Evolutionary conservation across 2,113 vertebrate species (phyloP), one percentile per base, ranked within the genome.

Genomic region (Xenus cinereus): DNA sequence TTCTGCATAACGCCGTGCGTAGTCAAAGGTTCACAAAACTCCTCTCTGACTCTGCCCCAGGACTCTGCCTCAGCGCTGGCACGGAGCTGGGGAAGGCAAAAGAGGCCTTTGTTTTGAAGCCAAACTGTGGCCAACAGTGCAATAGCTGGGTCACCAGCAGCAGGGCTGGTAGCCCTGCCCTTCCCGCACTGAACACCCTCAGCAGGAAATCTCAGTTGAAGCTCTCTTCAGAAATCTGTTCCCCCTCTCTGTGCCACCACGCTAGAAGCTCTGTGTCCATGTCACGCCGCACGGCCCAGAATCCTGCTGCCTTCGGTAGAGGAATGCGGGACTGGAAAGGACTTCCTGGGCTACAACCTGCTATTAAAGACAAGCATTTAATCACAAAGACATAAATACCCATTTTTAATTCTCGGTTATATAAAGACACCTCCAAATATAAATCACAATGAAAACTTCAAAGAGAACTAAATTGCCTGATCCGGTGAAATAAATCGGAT

Each of bases 371-470:
- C 91, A 80, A 74, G 74, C 90, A 17, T 66, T 91, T 57, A 64
- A 89, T 89, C 78, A 66, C 93, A 48, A 87, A 60, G 72, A 14
- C 92, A 85, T 35, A 85, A 86, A 96, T 87, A 60, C 68, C 76
- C 4, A 17, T 23, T 18, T 87, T 79, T 84, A 94, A 89, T 91
- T 95, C 96, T 41, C 66, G 6, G 74, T 87, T 95, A 84, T 85
- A 69, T 84, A 91, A 95, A 96, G 91, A 66, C 89, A 85, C 84
- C 84, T 79, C 89, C 92, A 93, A 96, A 95, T 97, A 95, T 93
- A 95, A 97, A 92, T 79, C 84, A 96, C 84, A 95, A 96, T 90
- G 80, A 73, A 68, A 92, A 94, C 93, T 97, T 95, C 96, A 95
- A 92, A 97, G 92, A 59, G 77, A 95, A 54, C 77, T 54, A 84